These are phyloP conservation scores for Centropus unirufus DNA, from an alignment of 2,113 vertebrate species.

Conservation along the genomic window DNA sequence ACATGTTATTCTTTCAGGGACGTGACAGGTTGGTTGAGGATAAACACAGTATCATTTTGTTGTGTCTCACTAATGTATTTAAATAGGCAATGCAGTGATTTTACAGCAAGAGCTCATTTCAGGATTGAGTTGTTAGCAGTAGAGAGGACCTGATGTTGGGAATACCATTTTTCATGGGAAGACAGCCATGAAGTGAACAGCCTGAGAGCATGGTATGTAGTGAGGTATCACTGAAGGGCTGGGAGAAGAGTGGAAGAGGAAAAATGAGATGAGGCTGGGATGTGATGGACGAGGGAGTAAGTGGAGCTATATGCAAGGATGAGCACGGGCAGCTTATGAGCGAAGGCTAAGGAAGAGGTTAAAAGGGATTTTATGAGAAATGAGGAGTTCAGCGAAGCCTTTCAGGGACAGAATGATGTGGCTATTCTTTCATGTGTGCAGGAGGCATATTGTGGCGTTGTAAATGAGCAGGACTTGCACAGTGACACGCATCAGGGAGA, in stretches of 20 bases:
- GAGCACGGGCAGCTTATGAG: not conserved
- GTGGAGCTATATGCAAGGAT: not conserved
- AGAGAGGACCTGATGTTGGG: not conserved
- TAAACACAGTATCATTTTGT: not conserved
- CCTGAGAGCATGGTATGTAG: not conserved
- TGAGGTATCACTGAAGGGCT: not conserved
- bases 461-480: not conserved
- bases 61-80: not conserved
- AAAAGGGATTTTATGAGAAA: not conserved
- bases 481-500: not conserved
- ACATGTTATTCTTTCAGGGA: not conserved
- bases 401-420: not conserved
- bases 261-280: not conserved
- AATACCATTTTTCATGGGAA: not conserved
- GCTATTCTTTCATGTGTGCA: not conserved
- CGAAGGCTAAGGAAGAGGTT: not conserved
- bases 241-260: not conserved
- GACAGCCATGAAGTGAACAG: not conserved
- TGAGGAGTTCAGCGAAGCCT: not conserved
- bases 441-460: not conserved
- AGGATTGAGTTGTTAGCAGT: not conserved
- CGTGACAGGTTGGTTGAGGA: not conserved
- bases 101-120: not conserved
- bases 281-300: not conserved
- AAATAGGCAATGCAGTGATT: not conserved